Conservation (phyloP, 2,888 invertebrate species). For the Hipparchia semele region DNA sequence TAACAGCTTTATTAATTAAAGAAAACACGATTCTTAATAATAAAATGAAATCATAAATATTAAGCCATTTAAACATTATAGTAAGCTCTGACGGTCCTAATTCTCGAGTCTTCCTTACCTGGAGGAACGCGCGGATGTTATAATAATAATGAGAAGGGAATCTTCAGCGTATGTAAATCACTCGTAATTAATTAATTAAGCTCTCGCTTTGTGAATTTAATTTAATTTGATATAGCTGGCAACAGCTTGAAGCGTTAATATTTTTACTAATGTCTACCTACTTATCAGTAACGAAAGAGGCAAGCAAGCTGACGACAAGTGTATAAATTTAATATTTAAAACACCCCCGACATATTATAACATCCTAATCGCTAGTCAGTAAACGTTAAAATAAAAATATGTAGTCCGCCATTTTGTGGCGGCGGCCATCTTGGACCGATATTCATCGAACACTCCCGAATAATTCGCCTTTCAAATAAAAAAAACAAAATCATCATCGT, state of each 20-base stretch:
- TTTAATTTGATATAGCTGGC: conserved; percentile 17
- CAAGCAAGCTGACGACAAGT: no score
- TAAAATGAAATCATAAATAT: background rate
- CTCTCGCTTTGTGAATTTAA: conserved; percentile 22
- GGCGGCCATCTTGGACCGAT: no score
- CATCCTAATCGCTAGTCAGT: no score
- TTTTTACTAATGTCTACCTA: conserved; percentile 4
- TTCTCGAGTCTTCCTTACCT: background rate
- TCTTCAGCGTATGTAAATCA: conserved; percentile 33
- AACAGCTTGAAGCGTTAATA: conserved; percentile 20
- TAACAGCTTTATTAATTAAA: no score
- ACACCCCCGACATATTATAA: no score
- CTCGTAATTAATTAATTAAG: conserved; percentile 30
- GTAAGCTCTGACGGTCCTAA: background rate
- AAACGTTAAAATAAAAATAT: no score
- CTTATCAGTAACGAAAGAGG: background rate
- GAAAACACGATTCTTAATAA: background rate
- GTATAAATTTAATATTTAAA: no score
- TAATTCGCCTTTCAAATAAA: no score
- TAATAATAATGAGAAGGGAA: conserved; percentile 16
- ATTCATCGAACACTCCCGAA: no score
- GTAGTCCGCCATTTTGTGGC: no score
- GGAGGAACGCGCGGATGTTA: background rate
- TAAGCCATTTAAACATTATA: background rate
- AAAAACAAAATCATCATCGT: no score